Percentiles rank a stretch among this genome's conserved stretches.
phyloP scores from a whole-genome alignment of 1,140 invertebrate species.

The Kradibia gibbosae region DNA sequence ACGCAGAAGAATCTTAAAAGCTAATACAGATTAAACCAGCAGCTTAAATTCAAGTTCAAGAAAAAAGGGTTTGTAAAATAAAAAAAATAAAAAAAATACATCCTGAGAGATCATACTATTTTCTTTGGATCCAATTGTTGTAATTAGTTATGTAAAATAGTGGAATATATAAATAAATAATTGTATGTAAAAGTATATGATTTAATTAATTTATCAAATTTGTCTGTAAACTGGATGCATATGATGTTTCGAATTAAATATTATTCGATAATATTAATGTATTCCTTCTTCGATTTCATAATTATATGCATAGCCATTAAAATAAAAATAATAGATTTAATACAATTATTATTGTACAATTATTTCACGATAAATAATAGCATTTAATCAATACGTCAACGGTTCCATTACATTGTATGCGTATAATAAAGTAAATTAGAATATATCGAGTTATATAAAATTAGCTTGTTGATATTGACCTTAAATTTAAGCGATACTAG shows the following conservation, averaged over 20 bases:
- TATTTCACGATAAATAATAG: neutral
- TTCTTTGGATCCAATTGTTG: no score
- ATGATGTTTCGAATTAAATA: no score
- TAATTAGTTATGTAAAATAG: no score
- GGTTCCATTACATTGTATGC: neutral
- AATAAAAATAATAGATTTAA: neutral
- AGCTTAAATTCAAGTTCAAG: no score
- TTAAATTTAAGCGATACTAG: neutral
- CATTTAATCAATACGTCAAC: neutral
- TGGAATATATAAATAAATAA: neutral
- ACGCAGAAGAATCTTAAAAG: no score
- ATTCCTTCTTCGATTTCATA: no score
- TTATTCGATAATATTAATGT: neutral
- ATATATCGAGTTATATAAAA: neutral
- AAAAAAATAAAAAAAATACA: no score
- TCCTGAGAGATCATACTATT: no score
- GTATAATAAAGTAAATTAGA: neutral
- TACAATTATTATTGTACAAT: neutral
- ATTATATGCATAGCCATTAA: neutral
- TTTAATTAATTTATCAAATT: no score
- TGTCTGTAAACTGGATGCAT: no score
- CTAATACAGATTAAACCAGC: no score
- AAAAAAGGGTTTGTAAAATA: no score
- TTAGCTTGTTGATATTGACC: neutral
- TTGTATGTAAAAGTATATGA: neutral